Percentiles rank a stretch among this genome's conserved stretches.
Evolutionary conservation across 2,888 invertebrate genomes (phyloP).

Genomic region (Iphiclides podalirius): DNA sequence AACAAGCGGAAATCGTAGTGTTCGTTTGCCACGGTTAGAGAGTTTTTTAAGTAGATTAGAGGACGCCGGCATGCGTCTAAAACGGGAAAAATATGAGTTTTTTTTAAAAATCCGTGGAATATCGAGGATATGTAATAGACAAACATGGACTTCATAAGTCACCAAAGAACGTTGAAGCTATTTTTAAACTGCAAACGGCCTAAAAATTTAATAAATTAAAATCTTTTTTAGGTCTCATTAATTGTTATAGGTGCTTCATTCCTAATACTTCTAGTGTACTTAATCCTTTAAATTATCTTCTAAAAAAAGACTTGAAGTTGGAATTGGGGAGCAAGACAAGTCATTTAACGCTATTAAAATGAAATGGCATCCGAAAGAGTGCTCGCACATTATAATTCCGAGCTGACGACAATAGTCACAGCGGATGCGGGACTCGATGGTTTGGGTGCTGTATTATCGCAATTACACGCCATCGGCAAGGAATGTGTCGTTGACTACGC

Average conservation of each 20-base stretch:
- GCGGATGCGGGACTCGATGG: conserved; percentile 22
- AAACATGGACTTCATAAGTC: conserved; percentile 21
- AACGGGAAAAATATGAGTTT: background rate
- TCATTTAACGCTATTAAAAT: background rate
- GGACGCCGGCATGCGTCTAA: conserved; percentile 21
- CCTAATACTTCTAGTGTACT: conserved; percentile 18
- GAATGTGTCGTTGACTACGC: conserved; percentile 20
- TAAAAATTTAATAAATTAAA: background rate
- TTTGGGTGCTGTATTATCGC: conserved; percentile 24
- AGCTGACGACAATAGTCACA: background rate
- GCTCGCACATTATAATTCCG: conserved; percentile 4
- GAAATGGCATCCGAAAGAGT: too few species aligned
- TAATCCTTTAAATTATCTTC: conserved; percentile 12
- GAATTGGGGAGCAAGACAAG: conserved; percentile 17
- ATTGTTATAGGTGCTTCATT: conserved; percentile 5
- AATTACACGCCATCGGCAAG: conserved; percentile 19
- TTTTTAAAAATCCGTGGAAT: conserved; percentile 22
- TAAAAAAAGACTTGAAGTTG: conserved; percentile 20
- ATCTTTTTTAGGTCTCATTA: background rate
- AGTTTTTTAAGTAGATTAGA: conserved; percentile 14
- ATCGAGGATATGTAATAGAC: conserved; percentile 25
- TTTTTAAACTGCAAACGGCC: conserved; percentile 4
- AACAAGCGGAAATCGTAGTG: background rate
- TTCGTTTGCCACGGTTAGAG: background rate
- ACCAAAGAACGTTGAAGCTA: conserved; percentile 19